phyloP scores from a whole-genome alignment of 2,113 vertebrate species.

The Hyperopisus bebe region DNA sequence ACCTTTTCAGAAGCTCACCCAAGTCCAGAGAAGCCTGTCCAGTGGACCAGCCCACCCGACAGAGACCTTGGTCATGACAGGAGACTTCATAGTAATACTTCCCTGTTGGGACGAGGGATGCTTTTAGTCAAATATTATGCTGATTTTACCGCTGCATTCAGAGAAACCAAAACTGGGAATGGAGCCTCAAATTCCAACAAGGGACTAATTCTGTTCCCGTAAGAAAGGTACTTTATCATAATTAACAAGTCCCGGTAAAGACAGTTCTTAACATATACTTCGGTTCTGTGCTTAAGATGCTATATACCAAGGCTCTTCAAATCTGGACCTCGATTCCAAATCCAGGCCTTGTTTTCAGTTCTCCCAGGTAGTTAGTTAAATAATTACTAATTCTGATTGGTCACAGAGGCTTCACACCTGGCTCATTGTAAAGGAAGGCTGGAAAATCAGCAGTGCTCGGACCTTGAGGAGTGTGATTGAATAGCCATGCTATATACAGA shows the following conservation, averaged over 20 bases:
- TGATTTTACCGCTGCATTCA: background rate
- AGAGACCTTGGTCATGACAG: conserved; percentile 91
- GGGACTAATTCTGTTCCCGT: background rate
- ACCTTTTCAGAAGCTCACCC: conserved; percentile 58
- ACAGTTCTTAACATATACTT: background rate
- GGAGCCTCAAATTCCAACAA: background rate
- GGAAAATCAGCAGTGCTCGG: too few species aligned
- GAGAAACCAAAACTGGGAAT: background rate
- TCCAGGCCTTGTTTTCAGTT: background rate
- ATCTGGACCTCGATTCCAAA: background rate
- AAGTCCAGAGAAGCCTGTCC: conserved; percentile 85
- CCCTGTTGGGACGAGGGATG: conserved; percentile 49
- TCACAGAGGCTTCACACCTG: background rate
- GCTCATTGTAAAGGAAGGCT: too few species aligned
- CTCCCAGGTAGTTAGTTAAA: background rate
- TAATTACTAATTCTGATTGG: background rate
- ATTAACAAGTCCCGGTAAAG: background rate
- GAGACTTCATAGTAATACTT: conserved; percentile 89
- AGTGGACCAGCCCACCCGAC: conserved; percentile 92
- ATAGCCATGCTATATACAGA: background rate
- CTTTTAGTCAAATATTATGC: background rate
- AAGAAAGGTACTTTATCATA: background rate
- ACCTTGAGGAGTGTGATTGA: background rate
- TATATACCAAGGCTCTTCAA: background rate
- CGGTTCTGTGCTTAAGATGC: background rate